These are phyloP conservation scores for Leptopilina myrica DNA, from an alignment of 2,888 invertebrate genomes.

Conservation along the genomic window DNA sequence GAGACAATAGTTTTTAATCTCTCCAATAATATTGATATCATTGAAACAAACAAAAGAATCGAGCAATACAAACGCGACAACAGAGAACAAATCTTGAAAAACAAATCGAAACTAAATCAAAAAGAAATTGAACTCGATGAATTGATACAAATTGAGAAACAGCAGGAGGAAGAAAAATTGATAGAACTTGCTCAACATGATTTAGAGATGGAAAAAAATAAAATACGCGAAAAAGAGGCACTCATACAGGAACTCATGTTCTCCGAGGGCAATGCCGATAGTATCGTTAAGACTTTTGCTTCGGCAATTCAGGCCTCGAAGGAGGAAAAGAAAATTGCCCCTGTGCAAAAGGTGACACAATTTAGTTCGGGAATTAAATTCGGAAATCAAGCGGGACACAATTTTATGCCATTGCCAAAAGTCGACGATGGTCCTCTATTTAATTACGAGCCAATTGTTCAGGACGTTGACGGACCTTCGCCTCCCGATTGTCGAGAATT, in stretches of 20 bases:
- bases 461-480: slow-evolving; percentile 83
- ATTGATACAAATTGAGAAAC: slow-evolving; percentile 88
- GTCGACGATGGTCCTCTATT: slow-evolving; percentile 88
- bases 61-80: slow-evolving; percentile 95
- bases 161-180: slow-evolving; percentile 85
- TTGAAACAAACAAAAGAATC: slow-evolving; percentile 92
- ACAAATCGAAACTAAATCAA: slow-evolving; percentile 85
- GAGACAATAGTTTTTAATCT: slow-evolving; percentile 95
- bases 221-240: slow-evolving; percentile 92
- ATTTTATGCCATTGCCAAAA: slow-evolving; percentile 84
- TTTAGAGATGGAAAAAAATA: slow-evolving; percentile 86
- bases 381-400: slow-evolving; percentile 81
- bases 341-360: slow-evolving; percentile 81
- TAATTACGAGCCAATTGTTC: slow-evolving; percentile 80
- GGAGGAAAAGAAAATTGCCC: slow-evolving; percentile 79
- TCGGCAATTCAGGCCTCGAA: slow-evolving; percentile 83
- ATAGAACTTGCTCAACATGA: slow-evolving; percentile 82
- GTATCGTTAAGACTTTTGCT: slow-evolving; percentile 90
- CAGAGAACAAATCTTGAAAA: slow-evolving; percentile 88
- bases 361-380: slow-evolving; percentile 94
- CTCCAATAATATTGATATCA: slow-evolving; percentile 91
- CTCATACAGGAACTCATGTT: slow-evolving; percentile 97
- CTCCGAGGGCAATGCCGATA: slow-evolving; percentile 92
- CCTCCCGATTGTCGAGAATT: slow-evolving; percentile 84
- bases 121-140: slow-evolving; percentile 93